Evolutionary conservation across 2,888 invertebrate genomes (phyloP).

Genomic region (Dynastes grantii): DNA sequence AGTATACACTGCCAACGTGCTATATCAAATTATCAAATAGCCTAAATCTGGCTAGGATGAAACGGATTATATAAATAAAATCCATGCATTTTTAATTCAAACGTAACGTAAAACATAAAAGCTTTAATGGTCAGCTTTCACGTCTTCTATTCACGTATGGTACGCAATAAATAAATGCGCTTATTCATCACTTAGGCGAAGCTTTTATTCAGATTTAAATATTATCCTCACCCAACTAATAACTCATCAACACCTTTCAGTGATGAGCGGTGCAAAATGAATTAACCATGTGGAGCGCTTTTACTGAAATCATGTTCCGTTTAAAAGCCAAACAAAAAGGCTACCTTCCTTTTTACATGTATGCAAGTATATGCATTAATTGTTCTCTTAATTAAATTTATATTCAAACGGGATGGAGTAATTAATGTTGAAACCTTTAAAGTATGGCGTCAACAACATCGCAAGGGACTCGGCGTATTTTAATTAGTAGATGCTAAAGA

Average conservation of each 20-base stretch:
- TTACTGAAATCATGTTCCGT: slow-evolving; percentile 24
- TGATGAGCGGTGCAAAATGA: slow-evolving; percentile 7
- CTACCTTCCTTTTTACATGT: slow-evolving; percentile 11
- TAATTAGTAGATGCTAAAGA: slow-evolving; percentile 22
- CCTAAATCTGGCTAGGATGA: no score
- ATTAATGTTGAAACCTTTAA: slow-evolving; percentile 31
- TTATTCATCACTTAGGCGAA: slow-evolving; percentile 4
- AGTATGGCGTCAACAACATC: slow-evolving; percentile 11
- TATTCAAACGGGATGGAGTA: slow-evolving; percentile 17
- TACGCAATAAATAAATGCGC: slow-evolving; percentile 1
- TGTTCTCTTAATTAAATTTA: slow-evolving; percentile 32
- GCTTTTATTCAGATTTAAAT: slow-evolving; percentile 5
- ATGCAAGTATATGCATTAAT: slow-evolving; percentile 22
- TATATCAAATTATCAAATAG: no score
- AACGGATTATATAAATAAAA: no score
- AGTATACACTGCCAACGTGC: no score
- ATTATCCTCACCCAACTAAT: slow-evolving; percentile 19
- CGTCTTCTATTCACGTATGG: no score
- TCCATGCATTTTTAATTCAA: no score
- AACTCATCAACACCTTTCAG: slow-evolving; percentile 20
- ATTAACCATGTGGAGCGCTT: slow-evolving; percentile 19
- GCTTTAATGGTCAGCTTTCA: no score
- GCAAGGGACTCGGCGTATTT: slow-evolving; percentile 23
- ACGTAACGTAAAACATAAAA: no score
- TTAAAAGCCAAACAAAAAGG: slow-evolving; percentile 35